Evolutionary conservation across 2,888 invertebrate genomes (phyloP).

Genomic region (Rugalucina vietnamica): DNA sequence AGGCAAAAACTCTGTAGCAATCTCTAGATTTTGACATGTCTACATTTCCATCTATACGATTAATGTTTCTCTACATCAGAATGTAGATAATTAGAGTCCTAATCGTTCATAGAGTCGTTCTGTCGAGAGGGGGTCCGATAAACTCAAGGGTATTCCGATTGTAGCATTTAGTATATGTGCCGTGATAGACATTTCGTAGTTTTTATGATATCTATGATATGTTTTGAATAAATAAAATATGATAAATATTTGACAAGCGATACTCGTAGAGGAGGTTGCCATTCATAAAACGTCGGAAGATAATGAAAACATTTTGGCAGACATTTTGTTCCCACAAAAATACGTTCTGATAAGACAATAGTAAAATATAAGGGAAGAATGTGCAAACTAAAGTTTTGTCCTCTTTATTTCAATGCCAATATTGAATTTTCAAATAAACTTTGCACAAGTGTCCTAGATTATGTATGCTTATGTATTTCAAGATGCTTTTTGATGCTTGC

Average conservation of each 20-base stretch:
- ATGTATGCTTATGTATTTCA: too few relatives aligned
- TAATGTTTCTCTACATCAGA: constrained; percentile 10
- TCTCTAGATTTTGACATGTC: background rate
- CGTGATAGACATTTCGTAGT: constrained; percentile 6
- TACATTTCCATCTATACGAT: constrained; percentile 7
- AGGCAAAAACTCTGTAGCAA: background rate
- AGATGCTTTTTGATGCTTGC: too few relatives aligned
- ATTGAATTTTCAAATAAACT: too few relatives aligned
- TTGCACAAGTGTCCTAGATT: too few relatives aligned
- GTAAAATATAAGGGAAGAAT: background rate
- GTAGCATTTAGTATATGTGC: constrained; percentile 14
- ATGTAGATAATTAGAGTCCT: constrained; percentile 12
- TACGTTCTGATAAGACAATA: background rate
- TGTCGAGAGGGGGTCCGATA: constrained; percentile 13
- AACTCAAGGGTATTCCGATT: constrained; percentile 14
- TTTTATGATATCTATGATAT: constrained; percentile 13
- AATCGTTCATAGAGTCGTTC: constrained; percentile 14
- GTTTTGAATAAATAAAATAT: constrained; percentile 16
- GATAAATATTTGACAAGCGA: constrained; percentile 16
- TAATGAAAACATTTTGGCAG: constrained; percentile 14
- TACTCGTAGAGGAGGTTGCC: background rate
- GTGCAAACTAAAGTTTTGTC: too few relatives aligned
- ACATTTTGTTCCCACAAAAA: background rate
- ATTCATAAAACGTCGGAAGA: constrained; percentile 7
- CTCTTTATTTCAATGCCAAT: too few relatives aligned